Evolutionary conservation across 2,888 invertebrate species (phyloP), one percentile per base, ranked within the genome.

Genomic region (Lasioglossum malachurum): DNA sequence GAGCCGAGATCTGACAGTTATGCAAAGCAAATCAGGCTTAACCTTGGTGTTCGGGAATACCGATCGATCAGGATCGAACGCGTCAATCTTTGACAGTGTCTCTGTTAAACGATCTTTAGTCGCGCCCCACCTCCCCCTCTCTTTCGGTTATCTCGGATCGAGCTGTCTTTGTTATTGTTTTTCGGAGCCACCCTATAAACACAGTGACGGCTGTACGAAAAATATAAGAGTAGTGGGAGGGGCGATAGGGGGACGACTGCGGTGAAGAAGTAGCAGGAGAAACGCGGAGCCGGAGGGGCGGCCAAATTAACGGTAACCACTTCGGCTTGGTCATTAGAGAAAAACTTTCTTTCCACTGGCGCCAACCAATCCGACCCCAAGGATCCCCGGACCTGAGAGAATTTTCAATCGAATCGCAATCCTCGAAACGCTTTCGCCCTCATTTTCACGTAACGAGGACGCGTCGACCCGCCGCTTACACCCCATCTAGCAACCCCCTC

Each of bases 181-280:
- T 94, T 94, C 93, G 93, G 93, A 93, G 93, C 93, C 94, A 94
- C 90, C 93, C 93, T 92, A 92, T 94, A 91, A 94, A 93, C 92
- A 91, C 80, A 80, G 46, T 69, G 81, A 83, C 73, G 80, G 78
- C 72, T 88, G 73, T 67, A 69, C 85, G 83, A 87, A 86, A 87
- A 88, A 88, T 76, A 80, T 74, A 53, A 80, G 78, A 57, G 82
- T 60, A 10, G 73, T 75, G 71, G 14, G 38, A 4, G 82, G 83
- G 74, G 82, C 78, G 87, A 87, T 74, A 82, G 87, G 83, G 80
- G 71, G 87, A 88, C 76, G 83, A 82, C 80, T 82, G 83, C 64
- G 86, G 83, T 74, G 84, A 86, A 88, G 88, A 87, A 88, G 71
- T 67, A 73, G 88, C 72, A 74, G 69, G 86, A 60, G 75, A 46